Evolutionary conservation across 2,888 invertebrate genomes (phyloP).

Genomic region (Tenthredo mesomela): DNA sequence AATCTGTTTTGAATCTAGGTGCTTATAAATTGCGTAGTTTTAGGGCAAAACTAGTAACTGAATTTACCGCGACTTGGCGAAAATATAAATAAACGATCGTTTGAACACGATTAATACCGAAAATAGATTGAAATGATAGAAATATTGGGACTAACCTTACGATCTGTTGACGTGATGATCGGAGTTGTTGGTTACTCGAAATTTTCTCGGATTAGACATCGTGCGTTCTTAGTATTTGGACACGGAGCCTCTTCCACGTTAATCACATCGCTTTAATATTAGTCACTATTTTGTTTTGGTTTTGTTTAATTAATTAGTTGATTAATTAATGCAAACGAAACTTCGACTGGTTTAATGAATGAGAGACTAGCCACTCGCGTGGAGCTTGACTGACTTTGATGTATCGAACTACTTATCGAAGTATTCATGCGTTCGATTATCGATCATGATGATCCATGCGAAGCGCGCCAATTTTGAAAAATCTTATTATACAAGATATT

Average conservation of each 20-base stretch:
- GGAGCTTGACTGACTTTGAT: not conserved
- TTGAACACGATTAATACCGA: not conserved
- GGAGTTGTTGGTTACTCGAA: not conserved
- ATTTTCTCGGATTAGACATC: not conserved
- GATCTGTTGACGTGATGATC: slow-evolving; percentile 4
- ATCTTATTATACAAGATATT: not conserved
- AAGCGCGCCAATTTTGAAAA: not conserved
- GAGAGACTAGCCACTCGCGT: not conserved
- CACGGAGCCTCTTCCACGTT: not conserved
- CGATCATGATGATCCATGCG: not conserved
- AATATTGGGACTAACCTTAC: slow-evolving; percentile 21
- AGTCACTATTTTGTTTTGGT: not conserved
- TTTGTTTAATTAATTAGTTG: not conserved
- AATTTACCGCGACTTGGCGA: too few species aligned
- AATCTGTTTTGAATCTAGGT: not conserved
- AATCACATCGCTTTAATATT: slow-evolving; percentile 1
- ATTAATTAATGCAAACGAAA: not conserved
- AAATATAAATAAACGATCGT: not conserved
- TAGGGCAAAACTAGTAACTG: not conserved
- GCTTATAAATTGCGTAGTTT: not conserved
- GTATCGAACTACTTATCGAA: not conserved
- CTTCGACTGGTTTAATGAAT: not conserved
- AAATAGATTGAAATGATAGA: not conserved
- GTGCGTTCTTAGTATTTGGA: not conserved
- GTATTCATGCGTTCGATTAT: not conserved